These are phyloP conservation scores for Chrysolina haemoptera DNA, from an alignment of 2,888 invertebrate genomes.

Conservation along the genomic window DNA sequence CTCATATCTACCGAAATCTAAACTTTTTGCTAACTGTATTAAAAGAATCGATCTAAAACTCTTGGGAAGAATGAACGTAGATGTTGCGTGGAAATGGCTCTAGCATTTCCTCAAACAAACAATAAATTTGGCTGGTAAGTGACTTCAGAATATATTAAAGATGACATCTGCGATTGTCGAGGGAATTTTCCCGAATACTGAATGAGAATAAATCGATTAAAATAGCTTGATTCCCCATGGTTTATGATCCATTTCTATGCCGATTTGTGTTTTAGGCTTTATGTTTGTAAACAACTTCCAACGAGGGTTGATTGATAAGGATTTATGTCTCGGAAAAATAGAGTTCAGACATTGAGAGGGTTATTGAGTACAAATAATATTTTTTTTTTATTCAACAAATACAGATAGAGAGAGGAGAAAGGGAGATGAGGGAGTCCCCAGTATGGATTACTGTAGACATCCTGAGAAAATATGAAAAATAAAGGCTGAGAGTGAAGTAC, in stretches of 20 bases:
- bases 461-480: too few species aligned
- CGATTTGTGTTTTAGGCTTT: slow-evolving; percentile 3
- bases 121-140: slow-evolving; percentile 12
- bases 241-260: slow-evolving; percentile 16
- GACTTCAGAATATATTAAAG: slow-evolving; percentile 15
- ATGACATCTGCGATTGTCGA: slow-evolving; percentile 11
- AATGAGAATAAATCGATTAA: slow-evolving; percentile 2
- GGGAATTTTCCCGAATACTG: slow-evolving; percentile 12
- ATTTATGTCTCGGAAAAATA: neutral
- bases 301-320: neutral
- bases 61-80: slow-evolving; percentile 11
- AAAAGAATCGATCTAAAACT: neutral
- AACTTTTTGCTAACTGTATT: too few species aligned
- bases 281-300: slow-evolving; percentile 11
- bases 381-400: too few species aligned
- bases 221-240: slow-evolving; percentile 10
- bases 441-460: too few species aligned
- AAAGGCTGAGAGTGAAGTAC: too few species aligned
- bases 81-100: slow-evolving; percentile 21
- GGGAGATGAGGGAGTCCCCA: too few species aligned
- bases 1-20: too few species aligned
- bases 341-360: neutral
- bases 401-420: too few species aligned
- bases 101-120: slow-evolving; percentile 22
- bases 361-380: neutral